Evolutionary conservation across 2,888 invertebrate genomes (phyloP), one percentile per base, ranked within the genome.

Genomic region (Tromatobia lineatoria): DNA sequence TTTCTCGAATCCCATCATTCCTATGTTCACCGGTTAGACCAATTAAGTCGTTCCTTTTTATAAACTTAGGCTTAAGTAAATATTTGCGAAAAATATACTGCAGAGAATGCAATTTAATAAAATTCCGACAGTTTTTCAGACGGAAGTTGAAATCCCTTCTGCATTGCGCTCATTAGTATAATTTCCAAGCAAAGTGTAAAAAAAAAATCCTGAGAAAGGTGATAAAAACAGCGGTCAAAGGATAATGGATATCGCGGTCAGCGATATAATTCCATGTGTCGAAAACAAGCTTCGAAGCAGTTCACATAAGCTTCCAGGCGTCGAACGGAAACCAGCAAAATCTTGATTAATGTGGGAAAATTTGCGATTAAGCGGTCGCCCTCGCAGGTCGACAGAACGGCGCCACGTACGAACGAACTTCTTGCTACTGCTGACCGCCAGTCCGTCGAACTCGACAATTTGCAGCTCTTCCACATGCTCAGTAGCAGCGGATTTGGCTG

Each of bases 341-440:
- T 75, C 78, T 70, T 84, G 78, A 84, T 81, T 84, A 84, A 84
- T 84, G 74, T 71, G 70, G 52, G 81, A 84, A 84, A 84, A 84
- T 78, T 74, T 66, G 70, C 74, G 74, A 81, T 81, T 81, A 84
- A 81, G 78, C 81, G 84, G 64, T 81, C 69, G 47, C 70, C 47
- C 47, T 67, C 76, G 57, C 52, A 66, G 59, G 75, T 75, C 67
- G 76, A 70, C 74, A 45, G 42, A 47, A 47, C 57, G 78, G 73
- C 25, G 54, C 64, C 66, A 45, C 45, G 70, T 50, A 64, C 70
- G 67, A 70, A 23, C 47, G 70, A 81, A 84, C 64, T 84, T 84
- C 70, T 84, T 81, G 84, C 78, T 20, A 34, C 50, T 64, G 61
- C 57, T 84, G 70, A 85, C 78, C 78, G 71, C 71, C 23, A 20